A percentile compares a stretch with the other conserved stretches of the same genome.
phyloP scores from a whole-genome alignment of 2,888 invertebrate species.

The Pterobdella sp. region DNA sequence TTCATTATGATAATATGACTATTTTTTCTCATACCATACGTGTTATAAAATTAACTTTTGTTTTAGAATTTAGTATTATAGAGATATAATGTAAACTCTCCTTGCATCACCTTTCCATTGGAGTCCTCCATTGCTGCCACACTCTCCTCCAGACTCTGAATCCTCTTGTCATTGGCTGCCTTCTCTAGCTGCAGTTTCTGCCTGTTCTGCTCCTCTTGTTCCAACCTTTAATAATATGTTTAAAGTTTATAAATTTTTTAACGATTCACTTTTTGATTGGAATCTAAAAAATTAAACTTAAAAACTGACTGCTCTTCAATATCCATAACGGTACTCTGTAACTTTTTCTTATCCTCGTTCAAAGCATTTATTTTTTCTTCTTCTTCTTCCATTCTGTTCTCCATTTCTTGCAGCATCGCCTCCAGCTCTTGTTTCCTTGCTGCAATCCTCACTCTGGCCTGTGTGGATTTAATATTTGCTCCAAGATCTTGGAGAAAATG shows the following conservation, averaged over 20 bases:
- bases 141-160: conserved; percentile 92
- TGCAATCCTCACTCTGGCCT: conserved; percentile 72
- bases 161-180: conserved; percentile 79
- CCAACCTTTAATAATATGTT: conserved; percentile 56
- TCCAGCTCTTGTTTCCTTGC: conserved; percentile 72
- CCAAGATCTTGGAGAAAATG: neutral
- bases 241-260: neutral
- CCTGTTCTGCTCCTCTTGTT: conserved; percentile 84
- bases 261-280: neutral
- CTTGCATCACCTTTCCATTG: conserved; percentile 64
- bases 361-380: conserved; percentile 76
- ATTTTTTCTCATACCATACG: too few relatives aligned
- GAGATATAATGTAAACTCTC: too few relatives aligned
- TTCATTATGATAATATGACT: too few relatives aligned
- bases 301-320: conserved; percentile 50
- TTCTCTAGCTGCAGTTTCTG: conserved; percentile 96
- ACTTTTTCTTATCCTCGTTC: conserved; percentile 82
- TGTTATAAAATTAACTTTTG: too few relatives aligned
- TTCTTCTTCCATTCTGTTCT: conserved; percentile 91
- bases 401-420: conserved; percentile 89
- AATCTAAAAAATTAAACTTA: neutral
- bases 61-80: too few relatives aligned
- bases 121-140: conserved; percentile 78
- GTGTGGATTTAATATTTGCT: neutral
- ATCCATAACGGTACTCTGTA: conserved; percentile 73